Base-by-base conservation (phyloP, 2,113 vertebrate species). In the Clarias magur region DNA sequence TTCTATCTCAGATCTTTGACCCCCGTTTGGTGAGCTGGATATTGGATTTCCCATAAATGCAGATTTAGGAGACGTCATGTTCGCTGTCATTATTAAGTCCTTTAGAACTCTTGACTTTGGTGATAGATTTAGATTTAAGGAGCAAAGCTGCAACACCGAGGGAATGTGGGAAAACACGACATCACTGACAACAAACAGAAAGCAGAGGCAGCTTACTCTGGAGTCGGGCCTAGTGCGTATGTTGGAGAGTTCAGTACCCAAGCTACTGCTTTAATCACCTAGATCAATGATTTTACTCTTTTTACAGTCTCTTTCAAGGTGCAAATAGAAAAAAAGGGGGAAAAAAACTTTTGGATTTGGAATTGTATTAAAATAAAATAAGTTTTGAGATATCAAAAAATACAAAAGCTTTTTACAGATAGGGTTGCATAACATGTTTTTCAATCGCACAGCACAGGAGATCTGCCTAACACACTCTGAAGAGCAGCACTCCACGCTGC, bases 201-300 rank as follows among this genome's bases (percentile, higher is more conserved):
- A 68, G 75, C 75, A 68, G 72, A 80, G 84, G 85, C 78, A 38
- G 85, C 68, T 85, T 85, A 84, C 65, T 25, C 85, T 87, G 82
- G 76, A 80, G 0, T 16, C 7, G 1, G 53, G 63, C 79, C 89
- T 80, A 88, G 83, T 72, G 86, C 53, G 54, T 67, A 67, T 86
- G 68, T 68, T 83, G 70, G 80, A 54, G 59, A 82, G 70, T 76
- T 68, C 84, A 56, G 30, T 54, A 78, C 48, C 38, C 12, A 53
- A 53, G 42, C 8, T 25, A 11, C 42, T 54, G 38, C 23, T 82
- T 63, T 67, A 82, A 53, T 42, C 68, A 30, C 17, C 54, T 54
- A 16, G 63, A 85, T n/a, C 68, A 87, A 68, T n/a, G 34, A 17
- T 62, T 53, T 72, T 4, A 62, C 30, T 48, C 30, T 42, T 70